Conservation (phyloP, 2,888 invertebrate genomes). For the Drosophila neotestacea region DNA sequence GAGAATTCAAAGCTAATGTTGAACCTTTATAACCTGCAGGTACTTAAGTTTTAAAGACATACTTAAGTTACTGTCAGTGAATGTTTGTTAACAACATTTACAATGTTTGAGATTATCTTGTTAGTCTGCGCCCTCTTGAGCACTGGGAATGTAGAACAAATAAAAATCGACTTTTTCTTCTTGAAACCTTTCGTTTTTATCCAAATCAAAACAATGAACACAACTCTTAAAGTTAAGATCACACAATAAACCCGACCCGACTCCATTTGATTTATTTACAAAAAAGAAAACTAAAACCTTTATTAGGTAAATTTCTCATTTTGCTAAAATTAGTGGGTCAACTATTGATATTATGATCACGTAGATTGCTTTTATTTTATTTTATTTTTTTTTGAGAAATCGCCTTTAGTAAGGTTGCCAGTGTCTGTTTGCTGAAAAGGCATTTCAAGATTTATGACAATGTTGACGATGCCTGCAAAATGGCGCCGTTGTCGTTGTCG, state of each 20-base stretch:
- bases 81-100: not conserved
- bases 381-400: constrained; percentile 69
- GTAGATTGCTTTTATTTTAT: constrained; percentile 51
- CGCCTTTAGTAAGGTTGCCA: constrained; percentile 43
- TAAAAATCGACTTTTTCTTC: constrained; percentile 15
- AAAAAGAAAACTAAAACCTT: constrained; percentile 40
- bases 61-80: not conserved
- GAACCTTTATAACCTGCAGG: constrained; percentile 5
- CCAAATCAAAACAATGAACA: constrained; percentile 40
- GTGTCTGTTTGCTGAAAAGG: constrained; percentile 45
- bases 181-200: constrained; percentile 18
- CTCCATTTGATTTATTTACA: constrained; percentile 29
- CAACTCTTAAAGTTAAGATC: constrained; percentile 24
- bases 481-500: constrained; percentile 45
- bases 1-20: constrained; percentile 27
- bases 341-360: constrained; percentile 81
- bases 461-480: constrained; percentile 51
- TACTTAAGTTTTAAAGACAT: constrained; percentile 1
- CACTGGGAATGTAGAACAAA: constrained; percentile 19
- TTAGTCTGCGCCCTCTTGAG: constrained; percentile 30
- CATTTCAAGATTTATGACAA: constrained; percentile 65
- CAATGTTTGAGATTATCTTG: constrained; percentile 19
- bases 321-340: constrained; percentile 70
- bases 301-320: constrained; percentile 33
- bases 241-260: constrained; percentile 39